Base-by-base conservation (phyloP, 2,113 vertebrate species). In the Oriolus oriolus region DNA sequence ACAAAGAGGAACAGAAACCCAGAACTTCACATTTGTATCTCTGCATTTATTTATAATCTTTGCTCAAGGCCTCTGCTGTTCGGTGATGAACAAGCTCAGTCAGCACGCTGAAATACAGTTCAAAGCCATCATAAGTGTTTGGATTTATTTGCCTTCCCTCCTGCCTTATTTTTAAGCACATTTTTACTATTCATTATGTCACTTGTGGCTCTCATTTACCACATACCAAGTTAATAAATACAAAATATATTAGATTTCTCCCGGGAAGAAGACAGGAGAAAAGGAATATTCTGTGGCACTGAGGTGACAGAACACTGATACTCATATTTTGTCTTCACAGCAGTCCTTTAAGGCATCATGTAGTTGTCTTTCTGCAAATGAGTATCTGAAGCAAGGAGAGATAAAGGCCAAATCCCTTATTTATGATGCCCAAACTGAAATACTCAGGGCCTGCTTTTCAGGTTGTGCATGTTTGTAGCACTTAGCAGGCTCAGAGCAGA, bases 261-360 rank as follows among this genome's bases (percentile, higher is more conserved):
- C 80, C 37, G 33, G 47, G 13, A 80, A 31, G 39, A 87, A 3
- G 27, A 82, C 22, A 47, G 20, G 14, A 90, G 27, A 60, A 84
- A 30, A 44, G 7, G 16, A 76, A 18, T 49, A 31, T 21, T 54
- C 41, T 26, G 33, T 27, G 23, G 21, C 70, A 89, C n/a, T 16
- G 20, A 65, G 74, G 66, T 54, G 49, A 87, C 45, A 85, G 45
- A 90, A 93, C 30, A 41, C 11, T 26, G 45, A n/a, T 19, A 52
- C 11, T 64, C 2, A 0, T 49, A 69, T 54, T 65, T 69, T 60
- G 49, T 69, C 63, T 49, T 69, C 53, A 41, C 41, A 78, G 18
- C 26, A 84, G 30, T 21, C 44, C 31, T 68, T 75, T 9, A 68
- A 33, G n/a, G 26, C 0, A 0, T 50, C 21, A 5, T 3, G 5